Conservation (phyloP, 2,797 vertebrate genomes). For the Astyanax mexicanus region DNA sequence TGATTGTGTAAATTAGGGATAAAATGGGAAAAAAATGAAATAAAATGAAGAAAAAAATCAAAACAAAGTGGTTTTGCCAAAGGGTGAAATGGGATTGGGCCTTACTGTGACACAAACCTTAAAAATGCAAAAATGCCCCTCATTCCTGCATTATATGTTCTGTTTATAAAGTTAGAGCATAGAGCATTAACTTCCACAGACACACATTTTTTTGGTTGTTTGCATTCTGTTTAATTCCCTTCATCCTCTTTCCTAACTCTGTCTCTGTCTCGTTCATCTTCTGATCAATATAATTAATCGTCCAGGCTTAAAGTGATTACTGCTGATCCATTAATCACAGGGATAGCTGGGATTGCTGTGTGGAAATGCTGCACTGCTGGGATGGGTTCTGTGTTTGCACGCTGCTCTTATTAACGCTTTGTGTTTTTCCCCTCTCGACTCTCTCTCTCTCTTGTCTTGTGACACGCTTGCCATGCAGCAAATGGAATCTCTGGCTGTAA, state of each 20-base stretch:
- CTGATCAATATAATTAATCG: conserved; percentile 43
- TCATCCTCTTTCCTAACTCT: conserved; percentile 1
- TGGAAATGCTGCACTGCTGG: conserved; percentile 13
- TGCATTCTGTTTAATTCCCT: not conserved
- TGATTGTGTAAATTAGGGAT: no score
- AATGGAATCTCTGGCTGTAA: conserved; percentile 99
- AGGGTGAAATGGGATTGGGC: no score
- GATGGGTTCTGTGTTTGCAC: conserved; percentile 18
- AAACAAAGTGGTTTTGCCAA: no score
- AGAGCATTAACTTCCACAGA: not conserved
- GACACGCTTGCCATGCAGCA: conserved; percentile 98
- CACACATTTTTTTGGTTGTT: not conserved
- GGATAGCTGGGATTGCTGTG: conserved; percentile 69
- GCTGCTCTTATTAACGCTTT: conserved; percentile 88
- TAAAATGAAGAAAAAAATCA: no score
- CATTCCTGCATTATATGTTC: not conserved
- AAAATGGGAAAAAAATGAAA: no score
- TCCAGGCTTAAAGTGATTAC: conserved; percentile 11
- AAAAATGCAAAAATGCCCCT: no score
- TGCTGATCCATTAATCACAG: conserved; percentile 63
- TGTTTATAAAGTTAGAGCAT: not conserved
- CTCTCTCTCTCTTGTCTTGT: conserved; percentile 88
- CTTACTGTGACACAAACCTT: no score
- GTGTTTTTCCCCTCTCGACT: conserved; percentile 85
- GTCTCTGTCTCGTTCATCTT: conserved; percentile 30